phyloP scores from a whole-genome alignment of 2,888 invertebrate genomes.

The Pardosa pseudoannulata region DNA sequence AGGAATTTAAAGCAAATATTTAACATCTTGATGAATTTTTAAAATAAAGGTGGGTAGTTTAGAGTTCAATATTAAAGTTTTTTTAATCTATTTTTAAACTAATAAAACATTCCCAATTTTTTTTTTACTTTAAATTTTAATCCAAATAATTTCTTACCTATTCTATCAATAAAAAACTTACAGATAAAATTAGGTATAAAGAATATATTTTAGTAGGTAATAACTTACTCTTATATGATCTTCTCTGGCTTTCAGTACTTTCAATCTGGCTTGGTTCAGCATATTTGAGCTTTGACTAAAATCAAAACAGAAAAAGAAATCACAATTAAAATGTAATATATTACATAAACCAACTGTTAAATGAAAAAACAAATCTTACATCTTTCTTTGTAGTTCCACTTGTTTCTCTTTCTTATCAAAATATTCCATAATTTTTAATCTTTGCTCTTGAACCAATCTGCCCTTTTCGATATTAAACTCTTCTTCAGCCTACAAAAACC shows the following conservation, averaged over 20 bases:
- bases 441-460: constrained; percentile 97
- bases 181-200: too few relatives aligned
- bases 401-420: constrained; percentile 99
- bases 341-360: too few relatives aligned
- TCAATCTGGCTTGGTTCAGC: constrained; percentile 97
- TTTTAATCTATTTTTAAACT: too few relatives aligned
- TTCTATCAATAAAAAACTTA: too few relatives aligned
- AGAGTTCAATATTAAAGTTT: too few relatives aligned
- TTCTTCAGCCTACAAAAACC: constrained; percentile 90
- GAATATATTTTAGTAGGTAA: too few relatives aligned
- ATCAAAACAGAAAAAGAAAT: neutral
- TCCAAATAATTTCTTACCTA: too few relatives aligned
- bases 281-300: constrained; percentile 97
- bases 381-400: constrained; percentile 99
- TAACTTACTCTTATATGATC: constrained; percentile 85
- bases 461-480: constrained; percentile 99
- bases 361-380: constrained; percentile 82
- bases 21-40: too few relatives aligned
- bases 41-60: too few relatives aligned
- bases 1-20: too few relatives aligned
- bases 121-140: too few relatives aligned
- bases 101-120: too few relatives aligned
- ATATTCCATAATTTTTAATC: constrained; percentile 99
- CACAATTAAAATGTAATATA: neutral
- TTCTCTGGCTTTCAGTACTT: constrained; percentile 95